Conservation (phyloP, 2,113 vertebrate genomes). For the Brachyhypopomus gauderio region DNA sequence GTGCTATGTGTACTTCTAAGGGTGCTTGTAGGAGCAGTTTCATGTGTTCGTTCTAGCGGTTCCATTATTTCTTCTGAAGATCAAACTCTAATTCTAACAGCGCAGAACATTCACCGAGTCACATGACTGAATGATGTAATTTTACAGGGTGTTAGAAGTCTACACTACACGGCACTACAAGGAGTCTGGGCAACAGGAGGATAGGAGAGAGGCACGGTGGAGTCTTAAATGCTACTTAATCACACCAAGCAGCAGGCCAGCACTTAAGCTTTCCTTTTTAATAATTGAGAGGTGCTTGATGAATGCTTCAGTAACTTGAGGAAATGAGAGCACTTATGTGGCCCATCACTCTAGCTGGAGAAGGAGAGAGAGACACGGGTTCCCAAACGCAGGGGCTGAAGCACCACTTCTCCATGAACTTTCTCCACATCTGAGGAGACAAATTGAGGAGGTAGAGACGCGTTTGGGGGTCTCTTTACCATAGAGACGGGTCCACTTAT, state of each 20-base stretch:
- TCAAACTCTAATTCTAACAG: constrained; percentile 36
- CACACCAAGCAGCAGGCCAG: constrained; percentile 48
- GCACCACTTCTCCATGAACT: constrained; percentile 58
- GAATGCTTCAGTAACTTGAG: constrained; percentile 71
- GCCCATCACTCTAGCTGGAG: constrained; percentile 65
- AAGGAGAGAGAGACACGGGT: constrained; percentile 54
- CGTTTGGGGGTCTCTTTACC: constrained; percentile 26
- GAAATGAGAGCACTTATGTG: constrained; percentile 68
- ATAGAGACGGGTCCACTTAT: constrained; percentile 7
- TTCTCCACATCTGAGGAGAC: constrained; percentile 59
- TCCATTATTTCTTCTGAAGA: constrained; percentile 19
- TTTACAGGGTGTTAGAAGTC: constrained; percentile 50
- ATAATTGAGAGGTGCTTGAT: constrained; percentile 68
- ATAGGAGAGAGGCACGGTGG: constrained; percentile 52
- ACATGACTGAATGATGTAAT: constrained; percentile 42
- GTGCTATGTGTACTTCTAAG: no score
- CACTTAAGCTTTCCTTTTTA: constrained; percentile 63
- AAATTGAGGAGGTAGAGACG: constrained; percentile 37
- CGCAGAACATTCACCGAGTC: constrained; percentile 27
- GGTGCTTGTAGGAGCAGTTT: neutral
- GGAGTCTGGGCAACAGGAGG: constrained; percentile 50
- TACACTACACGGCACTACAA: constrained; percentile 39
- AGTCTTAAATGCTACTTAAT: constrained; percentile 72
- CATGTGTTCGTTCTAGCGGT: neutral
- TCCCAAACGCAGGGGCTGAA: constrained; percentile 63